A percentile compares a stretch with the other conserved stretches of the same genome.
phyloP scores from a whole-genome alignment of 2,888 invertebrate genomes.

The Rhodophaea formosa region DNA sequence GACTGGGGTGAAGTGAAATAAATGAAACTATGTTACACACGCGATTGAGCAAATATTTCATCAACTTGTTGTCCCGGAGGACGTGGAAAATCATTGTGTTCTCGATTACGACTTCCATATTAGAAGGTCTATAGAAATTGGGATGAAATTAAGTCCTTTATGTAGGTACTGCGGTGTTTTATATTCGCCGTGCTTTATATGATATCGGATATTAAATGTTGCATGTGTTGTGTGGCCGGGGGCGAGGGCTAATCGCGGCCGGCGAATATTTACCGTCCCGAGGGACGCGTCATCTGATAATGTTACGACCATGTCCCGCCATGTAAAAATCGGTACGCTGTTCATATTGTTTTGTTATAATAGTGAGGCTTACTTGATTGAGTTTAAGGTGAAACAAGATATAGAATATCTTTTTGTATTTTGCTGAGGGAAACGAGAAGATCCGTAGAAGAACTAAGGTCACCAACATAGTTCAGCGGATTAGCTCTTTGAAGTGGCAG shows the following conservation, averaged over 20 bases:
- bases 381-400: neutral
- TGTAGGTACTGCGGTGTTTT: neutral
- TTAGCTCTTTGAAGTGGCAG: too few species aligned
- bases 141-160: neutral
- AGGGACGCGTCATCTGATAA: slow-evolving; percentile 62
- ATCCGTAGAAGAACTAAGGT: too few species aligned
- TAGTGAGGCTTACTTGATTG: neutral
- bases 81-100: slow-evolving; percentile 59
- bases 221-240: slow-evolving; percentile 36
- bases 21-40: slow-evolving; percentile 77
- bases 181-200: slow-evolving; percentile 12
- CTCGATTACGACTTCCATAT: slow-evolving; percentile 46
- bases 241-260: slow-evolving; percentile 57
- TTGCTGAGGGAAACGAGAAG: too few species aligned
- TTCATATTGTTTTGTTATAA: slow-evolving; percentile 26
- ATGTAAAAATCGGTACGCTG: slow-evolving; percentile 43
- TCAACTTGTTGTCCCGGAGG: slow-evolving; percentile 74
- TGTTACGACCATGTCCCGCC: slow-evolving; percentile 41
- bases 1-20: slow-evolving; percentile 74
- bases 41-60: slow-evolving; percentile 78
- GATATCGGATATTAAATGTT: slow-evolving; percentile 22
- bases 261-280: slow-evolving; percentile 65
- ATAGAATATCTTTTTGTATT: too few species aligned
- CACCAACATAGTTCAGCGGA: too few species aligned
- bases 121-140: neutral